Evolutionary conservation across 2,888 invertebrate species (phyloP), one percentile per base, ranked within the genome.

Genomic region (Salpingus planirostris): DNA sequence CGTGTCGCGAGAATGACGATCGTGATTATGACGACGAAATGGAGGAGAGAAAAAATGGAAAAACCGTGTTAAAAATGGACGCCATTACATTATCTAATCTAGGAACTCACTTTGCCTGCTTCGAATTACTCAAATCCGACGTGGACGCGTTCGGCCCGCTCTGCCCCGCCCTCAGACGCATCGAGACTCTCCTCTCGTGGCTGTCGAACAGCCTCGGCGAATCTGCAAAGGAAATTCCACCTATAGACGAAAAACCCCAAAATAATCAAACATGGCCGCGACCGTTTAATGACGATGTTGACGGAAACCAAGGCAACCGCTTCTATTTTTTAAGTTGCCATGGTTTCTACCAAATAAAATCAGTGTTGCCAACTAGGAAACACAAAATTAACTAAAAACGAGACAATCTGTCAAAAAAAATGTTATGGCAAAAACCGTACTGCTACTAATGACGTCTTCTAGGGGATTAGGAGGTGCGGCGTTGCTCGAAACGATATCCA

Each of bases 51-150:
- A 37, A 47, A 43, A 43, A 33, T 41, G 33, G 33, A 42, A 27
- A 29, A 38, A 33, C 31, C 23, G 10, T 6, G 18, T 18, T 18
- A 8, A 18, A 23, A 3, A 33, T 27, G 15, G 7, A 28, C 25
- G 28, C 12, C 13, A 15, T 28, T 15, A 11, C 2, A 15, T 22
- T 11, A 8, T 24, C 7, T 11, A 27, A 15, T 18, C 13, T 24
- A 30, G 48, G 24, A 58, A 66, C 67, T 66, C 64, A 67, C 67
- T 67, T 67, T 47, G 66, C 62, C 50, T 66, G 66, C 50, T 66
- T 66, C n/a, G 64, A 57, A 38, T 63, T 64, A 42, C 62, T 64
- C 34, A 66, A 48, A 44, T 67, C 66, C n/a, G 65, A 64, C 12
- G 65, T 64, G 30, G 65, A 65, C 21, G 64, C 60, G 33, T 65